These are phyloP conservation scores for Equus quagga DNA, from an alignment of 2,113 vertebrate species.

Conservation along the genomic window DNA sequence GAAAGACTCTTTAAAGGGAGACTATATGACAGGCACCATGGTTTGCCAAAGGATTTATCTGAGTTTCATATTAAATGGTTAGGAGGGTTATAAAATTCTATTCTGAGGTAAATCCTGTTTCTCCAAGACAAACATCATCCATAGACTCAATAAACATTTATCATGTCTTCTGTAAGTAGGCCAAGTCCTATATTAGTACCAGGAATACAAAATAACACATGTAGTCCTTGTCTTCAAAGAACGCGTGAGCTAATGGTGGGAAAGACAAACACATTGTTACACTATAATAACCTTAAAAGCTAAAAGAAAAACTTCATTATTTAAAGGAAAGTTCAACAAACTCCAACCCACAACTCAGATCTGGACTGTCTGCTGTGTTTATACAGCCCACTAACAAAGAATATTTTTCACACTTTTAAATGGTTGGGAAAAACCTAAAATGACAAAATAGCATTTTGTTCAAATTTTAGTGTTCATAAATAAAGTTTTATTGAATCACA, in stretches of 20 bases:
- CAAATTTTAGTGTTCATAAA: neutral
- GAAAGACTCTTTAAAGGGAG: neutral
- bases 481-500: neutral
- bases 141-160: neutral
- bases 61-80: neutral
- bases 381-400: neutral
- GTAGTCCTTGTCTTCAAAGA: neutral
- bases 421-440: neutral
- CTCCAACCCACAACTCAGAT: neutral
- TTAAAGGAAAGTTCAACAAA: neutral
- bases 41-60: neutral
- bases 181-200: neutral
- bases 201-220: slow-evolving; percentile 24
- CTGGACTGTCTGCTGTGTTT: neutral
- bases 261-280: neutral
- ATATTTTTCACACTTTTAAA: neutral
- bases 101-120: neutral
- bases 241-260: neutral
- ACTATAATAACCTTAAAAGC: neutral
- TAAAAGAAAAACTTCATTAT: neutral
- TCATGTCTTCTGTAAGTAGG: neutral
- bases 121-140: neutral
- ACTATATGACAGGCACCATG: neutral
- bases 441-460: neutral
- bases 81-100: neutral